phyloP scores from a whole-genome alignment of 2,888 invertebrate genomes.

The Patella caerulea region DNA sequence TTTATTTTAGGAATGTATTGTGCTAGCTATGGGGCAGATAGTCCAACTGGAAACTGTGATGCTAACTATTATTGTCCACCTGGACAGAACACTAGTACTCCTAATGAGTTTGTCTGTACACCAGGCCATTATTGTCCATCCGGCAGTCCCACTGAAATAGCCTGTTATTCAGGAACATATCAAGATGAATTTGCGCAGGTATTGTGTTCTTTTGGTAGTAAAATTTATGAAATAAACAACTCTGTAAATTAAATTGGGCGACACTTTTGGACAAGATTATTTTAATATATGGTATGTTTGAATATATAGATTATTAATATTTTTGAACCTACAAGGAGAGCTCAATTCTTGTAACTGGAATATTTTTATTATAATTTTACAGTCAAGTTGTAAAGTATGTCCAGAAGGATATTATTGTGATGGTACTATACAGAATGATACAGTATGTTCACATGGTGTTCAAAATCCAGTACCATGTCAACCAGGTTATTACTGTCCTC shows the following conservation, averaged over 20 bases:
- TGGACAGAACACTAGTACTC: slow-evolving; percentile 61
- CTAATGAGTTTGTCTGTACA: slow-evolving; percentile 56
- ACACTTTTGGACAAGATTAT: too few species aligned
- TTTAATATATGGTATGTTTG: too few species aligned
- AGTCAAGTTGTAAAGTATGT: slow-evolving; percentile 63
- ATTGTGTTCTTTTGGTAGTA: neutral
- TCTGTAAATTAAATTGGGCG: too few species aligned
- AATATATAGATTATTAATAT: neutral
- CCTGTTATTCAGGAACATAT: slow-evolving; percentile 64
- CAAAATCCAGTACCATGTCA: slow-evolving; percentile 64
- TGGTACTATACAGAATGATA: slow-evolving; percentile 63
- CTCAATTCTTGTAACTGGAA: neutral
- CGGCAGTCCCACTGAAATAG: slow-evolving; percentile 52
- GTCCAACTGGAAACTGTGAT: slow-evolving; percentile 53
- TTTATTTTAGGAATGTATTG: slow-evolving; percentile 62
- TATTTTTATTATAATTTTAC: slow-evolving; percentile 24
- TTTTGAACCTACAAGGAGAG: neutral
- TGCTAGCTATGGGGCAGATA: slow-evolving; percentile 48
- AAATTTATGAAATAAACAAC: too few species aligned
- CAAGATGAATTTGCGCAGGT: slow-evolving; percentile 66
- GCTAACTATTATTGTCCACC: slow-evolving; percentile 62
- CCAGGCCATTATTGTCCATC: slow-evolving; percentile 65
- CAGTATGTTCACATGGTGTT: slow-evolving; percentile 64
- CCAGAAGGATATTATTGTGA: slow-evolving; percentile 67
- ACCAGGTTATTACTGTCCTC: slow-evolving; percentile 63